Evolutionary conservation across 2,113 vertebrate species (phyloP).

Genomic region (Bothrops jararaca): DNA sequence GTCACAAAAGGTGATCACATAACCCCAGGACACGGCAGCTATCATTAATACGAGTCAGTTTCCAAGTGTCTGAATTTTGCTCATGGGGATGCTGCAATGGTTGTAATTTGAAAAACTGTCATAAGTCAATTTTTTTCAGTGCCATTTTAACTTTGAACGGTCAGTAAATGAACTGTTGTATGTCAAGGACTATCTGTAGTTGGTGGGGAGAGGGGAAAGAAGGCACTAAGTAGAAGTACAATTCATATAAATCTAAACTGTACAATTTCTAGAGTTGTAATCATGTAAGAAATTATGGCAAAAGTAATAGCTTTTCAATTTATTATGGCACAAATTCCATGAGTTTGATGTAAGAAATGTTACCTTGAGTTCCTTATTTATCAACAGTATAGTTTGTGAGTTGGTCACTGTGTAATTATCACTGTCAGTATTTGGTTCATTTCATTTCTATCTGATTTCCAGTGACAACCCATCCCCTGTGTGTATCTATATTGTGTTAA

Average conservation of each 20-base stretch:
- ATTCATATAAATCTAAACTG: not conserved
- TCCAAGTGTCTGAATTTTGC: no score
- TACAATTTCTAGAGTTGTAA: not conserved
- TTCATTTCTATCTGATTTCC: not conserved
- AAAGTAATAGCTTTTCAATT: not conserved
- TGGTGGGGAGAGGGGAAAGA: not conserved
- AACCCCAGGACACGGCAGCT: no score
- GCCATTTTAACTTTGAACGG: not conserved
- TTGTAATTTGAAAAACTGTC: not conserved
- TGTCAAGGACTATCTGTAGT: not conserved
- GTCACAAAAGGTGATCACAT: no score
- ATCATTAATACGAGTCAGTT: no score
- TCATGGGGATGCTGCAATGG: not conserved
- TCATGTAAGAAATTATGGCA: not conserved
- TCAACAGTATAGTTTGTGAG: not conserved
- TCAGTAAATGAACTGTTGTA: not conserved
- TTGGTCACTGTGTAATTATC: not conserved
- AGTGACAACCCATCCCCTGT: not conserved
- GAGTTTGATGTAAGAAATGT: not conserved
- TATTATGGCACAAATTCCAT: not conserved
- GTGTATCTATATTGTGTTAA: not conserved
- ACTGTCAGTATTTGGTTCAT: not conserved
- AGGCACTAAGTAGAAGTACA: not conserved
- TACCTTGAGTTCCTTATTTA: not conserved
- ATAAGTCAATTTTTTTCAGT: not conserved